Percentiles rank a stretch among this genome's conserved stretches.
Conservation (phyloP, 2,113 vertebrate species). For the Takifugu bimaculatus region DNA sequence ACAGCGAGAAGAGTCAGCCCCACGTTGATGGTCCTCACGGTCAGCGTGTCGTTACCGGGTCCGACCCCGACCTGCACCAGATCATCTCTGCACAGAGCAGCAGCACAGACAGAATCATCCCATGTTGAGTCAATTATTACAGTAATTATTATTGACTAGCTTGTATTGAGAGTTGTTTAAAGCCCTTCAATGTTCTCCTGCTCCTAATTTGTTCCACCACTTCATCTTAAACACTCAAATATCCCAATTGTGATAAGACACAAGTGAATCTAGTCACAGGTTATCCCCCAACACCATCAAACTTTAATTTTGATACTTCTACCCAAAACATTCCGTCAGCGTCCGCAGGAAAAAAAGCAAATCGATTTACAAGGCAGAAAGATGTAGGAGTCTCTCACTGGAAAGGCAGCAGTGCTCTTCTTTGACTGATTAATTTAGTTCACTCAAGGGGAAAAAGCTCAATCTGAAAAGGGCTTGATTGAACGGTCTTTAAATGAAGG, state of each 20-base stretch:
- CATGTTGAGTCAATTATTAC: background rate
- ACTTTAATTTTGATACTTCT: conserved; percentile 35
- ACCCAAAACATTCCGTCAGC: conserved; percentile 45
- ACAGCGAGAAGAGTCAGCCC: conserved; percentile 89
- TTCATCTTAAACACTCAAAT: background rate
- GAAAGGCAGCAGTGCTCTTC: conserved; percentile 22
- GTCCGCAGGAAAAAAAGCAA: conserved; percentile 38
- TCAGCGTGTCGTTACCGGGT: conserved; percentile 80
- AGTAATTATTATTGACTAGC: no score
- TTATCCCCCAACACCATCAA: conserved; percentile 8
- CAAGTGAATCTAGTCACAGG: conserved; percentile 26
- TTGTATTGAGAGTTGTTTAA: no score
- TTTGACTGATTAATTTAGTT: conserved; percentile 49
- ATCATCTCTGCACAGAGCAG: conserved; percentile 80
- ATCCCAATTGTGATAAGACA: background rate
- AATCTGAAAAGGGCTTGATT: conserved; percentile 35
- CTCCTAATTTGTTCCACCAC: no score
- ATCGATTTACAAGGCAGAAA: conserved; percentile 51
- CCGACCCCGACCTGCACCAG: conserved; percentile 86
- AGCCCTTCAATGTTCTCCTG: no score
- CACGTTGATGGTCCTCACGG: conserved; percentile 79
- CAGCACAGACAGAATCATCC: background rate
- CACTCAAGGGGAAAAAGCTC: conserved; percentile 47
- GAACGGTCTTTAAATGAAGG: conserved; percentile 41
- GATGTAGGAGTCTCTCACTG: conserved; percentile 35